Evolutionary conservation across 2,888 invertebrate genomes (phyloP).

Genomic region (Mesochorus sp.): DNA sequence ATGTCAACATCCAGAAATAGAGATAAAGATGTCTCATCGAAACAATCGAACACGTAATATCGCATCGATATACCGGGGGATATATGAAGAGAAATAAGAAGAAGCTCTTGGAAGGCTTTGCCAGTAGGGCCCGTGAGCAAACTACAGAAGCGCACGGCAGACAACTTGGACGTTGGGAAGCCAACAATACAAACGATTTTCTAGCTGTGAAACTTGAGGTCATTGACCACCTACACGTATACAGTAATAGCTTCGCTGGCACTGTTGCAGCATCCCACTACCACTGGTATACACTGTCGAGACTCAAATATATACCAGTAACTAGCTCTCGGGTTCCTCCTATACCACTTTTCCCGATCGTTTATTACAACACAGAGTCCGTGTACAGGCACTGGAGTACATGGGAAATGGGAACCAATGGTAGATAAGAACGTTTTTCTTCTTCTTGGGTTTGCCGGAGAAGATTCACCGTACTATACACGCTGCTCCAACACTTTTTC

Average conservation of each 20-base stretch:
- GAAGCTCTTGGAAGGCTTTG: conserved; percentile 52
- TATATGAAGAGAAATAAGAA: conserved; percentile 36
- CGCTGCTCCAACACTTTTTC: conserved; percentile 1
- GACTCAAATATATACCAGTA: conserved; percentile 42
- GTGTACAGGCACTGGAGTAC: conserved; percentile 51
- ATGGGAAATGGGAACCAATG: conserved; percentile 55
- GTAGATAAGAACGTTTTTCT: conserved; percentile 59
- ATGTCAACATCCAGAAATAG: neutral
- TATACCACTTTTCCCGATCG: conserved; percentile 58
- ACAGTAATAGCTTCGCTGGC: conserved; percentile 22
- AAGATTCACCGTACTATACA: conserved; percentile 17
- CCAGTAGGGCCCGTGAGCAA: conserved; percentile 49
- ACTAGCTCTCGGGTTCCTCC: conserved; percentile 56
- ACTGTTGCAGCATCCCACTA: conserved; percentile 7
- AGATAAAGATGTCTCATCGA: conserved; percentile 28
- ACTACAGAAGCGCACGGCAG: conserved; percentile 44
- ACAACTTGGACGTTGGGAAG: conserved; percentile 54
- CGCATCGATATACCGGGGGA: conserved; percentile 4
- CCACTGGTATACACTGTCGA: conserved; percentile 11
- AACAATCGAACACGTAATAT: conserved; percentile 44
- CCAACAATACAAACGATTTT: conserved; percentile 57
- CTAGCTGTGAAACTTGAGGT: conserved; percentile 47
- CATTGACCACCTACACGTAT: conserved; percentile 54
- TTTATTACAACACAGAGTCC: conserved; percentile 59
- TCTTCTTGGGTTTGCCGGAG: conserved; percentile 31